Percentiles rank a stretch among this genome's conserved stretches.
These are phyloP conservation scores for Xerus rutilus DNA, from an alignment of 2,797 vertebrate species.

Conservation along the genomic window DNA sequence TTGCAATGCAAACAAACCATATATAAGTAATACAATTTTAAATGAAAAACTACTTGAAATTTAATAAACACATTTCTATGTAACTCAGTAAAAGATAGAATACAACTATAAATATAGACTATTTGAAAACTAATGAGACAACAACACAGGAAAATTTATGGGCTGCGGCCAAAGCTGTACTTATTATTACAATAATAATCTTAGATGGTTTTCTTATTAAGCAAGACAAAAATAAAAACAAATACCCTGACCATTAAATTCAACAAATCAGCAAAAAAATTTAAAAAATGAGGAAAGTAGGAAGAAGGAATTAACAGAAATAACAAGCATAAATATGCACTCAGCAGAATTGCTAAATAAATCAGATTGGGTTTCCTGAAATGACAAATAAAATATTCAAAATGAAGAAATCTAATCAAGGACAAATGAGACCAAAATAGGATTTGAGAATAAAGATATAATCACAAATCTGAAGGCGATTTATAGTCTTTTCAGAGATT, in stretches of 20 bases:
- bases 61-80: constrained; percentile 31
- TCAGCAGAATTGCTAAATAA: constrained; percentile 77
- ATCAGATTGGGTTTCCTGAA: constrained; percentile 48
- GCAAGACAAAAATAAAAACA: constrained; percentile 66
- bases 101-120: not conserved
- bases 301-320: constrained; percentile 59
- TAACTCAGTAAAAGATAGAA: constrained; percentile 22
- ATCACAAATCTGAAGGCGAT: constrained; percentile 70
- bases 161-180: constrained; percentile 77
- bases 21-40: constrained; percentile 38
- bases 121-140: constrained; percentile 29
- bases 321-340: constrained; percentile 58
- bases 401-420: constrained; percentile 80
- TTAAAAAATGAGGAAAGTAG: not conserved
- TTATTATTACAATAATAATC: constrained; percentile 76
- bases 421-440: constrained; percentile 76
- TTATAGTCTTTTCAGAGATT: constrained; percentile 51
- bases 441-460: constrained; percentile 68
- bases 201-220: constrained; percentile 50
- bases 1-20: not conserved
- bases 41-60: constrained; percentile 67
- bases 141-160: not conserved
- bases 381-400: constrained; percentile 79
- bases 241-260: constrained; percentile 49
- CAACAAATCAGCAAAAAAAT: constrained; percentile 53